Conservation (phyloP, 2,113 vertebrate genomes). For the Polypterus bichir region DNA sequence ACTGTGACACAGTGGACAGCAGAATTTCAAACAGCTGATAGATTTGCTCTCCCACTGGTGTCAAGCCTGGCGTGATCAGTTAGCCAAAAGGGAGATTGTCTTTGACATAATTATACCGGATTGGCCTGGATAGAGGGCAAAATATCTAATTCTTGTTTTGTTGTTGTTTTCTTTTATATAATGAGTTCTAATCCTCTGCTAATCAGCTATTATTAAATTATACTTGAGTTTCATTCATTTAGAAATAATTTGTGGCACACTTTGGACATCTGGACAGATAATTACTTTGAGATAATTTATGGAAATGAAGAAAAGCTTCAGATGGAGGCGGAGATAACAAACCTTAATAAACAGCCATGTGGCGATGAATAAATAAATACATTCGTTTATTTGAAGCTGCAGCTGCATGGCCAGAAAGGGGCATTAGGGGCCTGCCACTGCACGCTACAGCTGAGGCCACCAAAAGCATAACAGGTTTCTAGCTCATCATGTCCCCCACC, state of each 20-base stretch:
- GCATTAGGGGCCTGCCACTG: background rate
- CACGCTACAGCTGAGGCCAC: background rate
- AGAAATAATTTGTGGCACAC: conserved; percentile 71
- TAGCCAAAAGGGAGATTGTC: conserved; percentile 24
- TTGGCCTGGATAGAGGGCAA: conserved; percentile 63
- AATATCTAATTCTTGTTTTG: conserved; percentile 68
- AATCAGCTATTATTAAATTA: conserved; percentile 89
- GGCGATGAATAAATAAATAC: conserved; percentile 48
- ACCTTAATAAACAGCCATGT: conserved; percentile 39
- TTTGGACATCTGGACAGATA: conserved; percentile 91
- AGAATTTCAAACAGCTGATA: too few species aligned
- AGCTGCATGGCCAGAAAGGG: too few species aligned
- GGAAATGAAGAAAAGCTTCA: conserved; percentile 78
- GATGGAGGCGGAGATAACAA: conserved; percentile 42
- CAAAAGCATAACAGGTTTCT: background rate
- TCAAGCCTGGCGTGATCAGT: background rate
- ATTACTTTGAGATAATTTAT: conserved; percentile 82
- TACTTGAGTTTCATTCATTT: conserved; percentile 70
- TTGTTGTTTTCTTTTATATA: conserved; percentile 54
- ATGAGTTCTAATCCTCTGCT: conserved; percentile 65
- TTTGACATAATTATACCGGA: conserved; percentile 53
- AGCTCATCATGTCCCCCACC: background rate
- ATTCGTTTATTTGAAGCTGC: conserved; percentile 25
- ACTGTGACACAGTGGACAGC: too few species aligned
- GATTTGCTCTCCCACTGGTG: background rate